These are phyloP conservation scores for Carassius auratus DNA, from an alignment of 2,113 vertebrate genomes.

Conservation along the genomic window DNA sequence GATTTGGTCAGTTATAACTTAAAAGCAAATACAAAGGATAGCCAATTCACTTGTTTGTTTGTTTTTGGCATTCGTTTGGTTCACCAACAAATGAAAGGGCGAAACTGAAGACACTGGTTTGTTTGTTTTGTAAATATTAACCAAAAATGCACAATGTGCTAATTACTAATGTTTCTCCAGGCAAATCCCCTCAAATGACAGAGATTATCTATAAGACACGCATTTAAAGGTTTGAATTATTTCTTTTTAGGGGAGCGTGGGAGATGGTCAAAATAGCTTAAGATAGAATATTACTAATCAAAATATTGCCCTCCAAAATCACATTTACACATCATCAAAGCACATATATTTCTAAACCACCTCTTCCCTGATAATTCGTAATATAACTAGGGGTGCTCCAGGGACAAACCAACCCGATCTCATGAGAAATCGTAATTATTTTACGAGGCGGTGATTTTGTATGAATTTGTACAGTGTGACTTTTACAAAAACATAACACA, in stretches of 20 bases:
- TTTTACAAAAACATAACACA: not conserved
- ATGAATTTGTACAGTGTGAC: not conserved
- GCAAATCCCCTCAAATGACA: not conserved
- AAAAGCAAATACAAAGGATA: not conserved
- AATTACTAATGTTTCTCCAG: not conserved
- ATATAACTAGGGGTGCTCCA: not conserved
- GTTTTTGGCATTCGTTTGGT: slow-evolving; percentile 12
- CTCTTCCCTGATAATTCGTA: slow-evolving; percentile 7
- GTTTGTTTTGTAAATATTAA: not conserved
- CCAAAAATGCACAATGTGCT: not conserved
- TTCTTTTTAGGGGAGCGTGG: not conserved
- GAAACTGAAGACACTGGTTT: slow-evolving; percentile 9
- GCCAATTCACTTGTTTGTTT: not conserved
- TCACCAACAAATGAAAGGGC: slow-evolving; percentile 6
- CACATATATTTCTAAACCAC: not conserved
- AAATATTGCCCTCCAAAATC: slow-evolving; percentile 2
- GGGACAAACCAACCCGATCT: not conserved
- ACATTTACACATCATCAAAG: slow-evolving; percentile 16
- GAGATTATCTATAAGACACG: not conserved
- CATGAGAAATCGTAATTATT: not conserved
- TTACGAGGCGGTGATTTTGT: not conserved
- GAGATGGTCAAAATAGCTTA: not conserved
- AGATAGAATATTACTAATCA: not conserved
- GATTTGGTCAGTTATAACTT: slow-evolving; percentile 10
- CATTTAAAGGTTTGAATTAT: no score